Conservation (phyloP, 2,113 vertebrate species). For the Uropsilus gracilis region DNA sequence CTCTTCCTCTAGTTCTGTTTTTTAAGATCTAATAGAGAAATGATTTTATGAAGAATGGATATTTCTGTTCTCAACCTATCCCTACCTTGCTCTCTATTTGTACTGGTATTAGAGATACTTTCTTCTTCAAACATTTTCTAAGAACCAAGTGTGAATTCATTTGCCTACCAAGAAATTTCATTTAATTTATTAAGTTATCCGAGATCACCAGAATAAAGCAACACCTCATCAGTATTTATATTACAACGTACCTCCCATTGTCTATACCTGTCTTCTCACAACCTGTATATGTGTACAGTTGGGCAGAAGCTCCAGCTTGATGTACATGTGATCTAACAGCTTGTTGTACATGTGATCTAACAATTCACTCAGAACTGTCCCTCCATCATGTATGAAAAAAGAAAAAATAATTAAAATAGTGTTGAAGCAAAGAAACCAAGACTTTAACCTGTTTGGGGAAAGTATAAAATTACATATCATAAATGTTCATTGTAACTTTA, state of each 20-base stretch:
- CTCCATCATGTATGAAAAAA: not conserved
- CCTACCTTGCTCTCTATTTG: conserved; percentile 57
- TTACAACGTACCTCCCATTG: not conserved
- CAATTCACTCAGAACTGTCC: not conserved
- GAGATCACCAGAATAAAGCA: not conserved
- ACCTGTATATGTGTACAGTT: not conserved
- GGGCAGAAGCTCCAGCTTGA: not conserved
- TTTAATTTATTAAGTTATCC: not conserved
- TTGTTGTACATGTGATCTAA: no score
- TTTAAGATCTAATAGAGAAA: conserved; percentile 60
- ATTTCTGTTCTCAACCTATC: not conserved
- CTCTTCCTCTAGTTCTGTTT: conserved; percentile 40
- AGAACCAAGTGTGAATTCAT: not conserved
- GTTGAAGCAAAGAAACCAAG: not conserved
- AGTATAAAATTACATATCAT: not conserved
- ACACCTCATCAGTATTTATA: not conserved
- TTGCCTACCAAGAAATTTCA: not conserved
- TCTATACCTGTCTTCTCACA: not conserved
- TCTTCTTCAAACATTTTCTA: not conserved
- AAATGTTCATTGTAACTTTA: not conserved
- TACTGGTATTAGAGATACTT: conserved; percentile 49
- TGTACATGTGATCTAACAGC: not conserved
- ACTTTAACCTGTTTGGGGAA: not conserved
- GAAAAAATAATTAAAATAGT: not conserved
- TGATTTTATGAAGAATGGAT: conserved; percentile 62